Conservation (phyloP, 2,888 invertebrate genomes). For the Vandiemenella viatica region DNA sequence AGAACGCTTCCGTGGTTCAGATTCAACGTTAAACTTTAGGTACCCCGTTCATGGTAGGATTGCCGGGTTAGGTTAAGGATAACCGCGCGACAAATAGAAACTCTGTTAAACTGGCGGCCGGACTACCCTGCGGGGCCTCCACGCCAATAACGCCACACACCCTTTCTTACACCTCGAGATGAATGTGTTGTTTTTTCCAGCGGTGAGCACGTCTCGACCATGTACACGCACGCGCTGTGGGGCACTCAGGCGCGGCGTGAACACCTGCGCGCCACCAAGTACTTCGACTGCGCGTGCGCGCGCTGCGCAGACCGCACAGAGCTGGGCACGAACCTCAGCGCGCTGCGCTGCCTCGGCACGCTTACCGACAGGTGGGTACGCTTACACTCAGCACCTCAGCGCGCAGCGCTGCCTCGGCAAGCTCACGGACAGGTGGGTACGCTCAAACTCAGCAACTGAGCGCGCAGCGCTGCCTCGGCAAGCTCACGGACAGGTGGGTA, state of each 20-base stretch:
- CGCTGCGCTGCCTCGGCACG: constrained; percentile 41
- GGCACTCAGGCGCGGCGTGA: constrained; percentile 66
- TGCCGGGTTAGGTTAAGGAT: too few species aligned
- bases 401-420: background rate
- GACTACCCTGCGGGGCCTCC: too few species aligned
- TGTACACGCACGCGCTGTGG: constrained; percentile 81
- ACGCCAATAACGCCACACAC: too few species aligned
- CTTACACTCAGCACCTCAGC: background rate
- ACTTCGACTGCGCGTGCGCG: constrained; percentile 56
- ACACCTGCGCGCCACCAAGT: constrained; percentile 63
- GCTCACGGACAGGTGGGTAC: too few species aligned
- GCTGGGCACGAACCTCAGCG: constrained; percentile 56
- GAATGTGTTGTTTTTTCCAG: constrained; percentile 24
- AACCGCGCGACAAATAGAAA: too few species aligned
- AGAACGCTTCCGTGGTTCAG: too few species aligned
- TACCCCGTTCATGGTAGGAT: too few species aligned
- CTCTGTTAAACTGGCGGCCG: too few species aligned
- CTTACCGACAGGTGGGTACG: background rate
- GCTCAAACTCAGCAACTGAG: background rate
- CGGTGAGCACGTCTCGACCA: constrained; percentile 62
- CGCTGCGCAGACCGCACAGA: constrained; percentile 72
- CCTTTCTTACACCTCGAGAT: too few species aligned
- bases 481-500: too few species aligned
- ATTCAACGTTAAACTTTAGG: too few species aligned
- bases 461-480: background rate